Base-by-base conservation (phyloP, 2,888 invertebrate genomes). In the Drosophila infuscata region DNA sequence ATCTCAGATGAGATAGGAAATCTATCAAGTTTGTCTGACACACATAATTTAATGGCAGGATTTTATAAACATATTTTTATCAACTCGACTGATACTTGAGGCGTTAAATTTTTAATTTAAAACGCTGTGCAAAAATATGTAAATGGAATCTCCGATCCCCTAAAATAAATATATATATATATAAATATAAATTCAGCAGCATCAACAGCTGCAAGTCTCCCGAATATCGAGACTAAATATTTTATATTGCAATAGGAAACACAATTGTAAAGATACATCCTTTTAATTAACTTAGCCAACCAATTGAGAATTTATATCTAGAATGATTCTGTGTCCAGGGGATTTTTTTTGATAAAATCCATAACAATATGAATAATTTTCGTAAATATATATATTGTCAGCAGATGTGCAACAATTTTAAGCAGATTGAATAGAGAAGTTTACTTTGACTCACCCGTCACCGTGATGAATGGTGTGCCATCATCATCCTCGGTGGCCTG, bases 391-490 rank as follows among this genome's bases (percentile, higher is more conserved):
- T 25, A 25, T 25, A 11, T 12, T 20, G 12, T 12, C 0, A 20
- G 12, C 46, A 46, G 12, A 46, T 25, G 12, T 20, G 7, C 20
- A 46, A 46, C 7, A 3, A 20, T 46, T 20, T 3, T 7, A 41
- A 41, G 17, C n/a, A n/a, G n/a, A 41, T 25, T 7, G 7, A 46
- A 25, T 15, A 15, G 25, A 25, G 25, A 8, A 20, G 35, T 56
- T 29, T 20, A 36, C 4, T 35, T 25, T 1, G 4, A 82, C 86
- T 89, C 78, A 93, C 93, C 93, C 51, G 93, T 93, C 25, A 93
- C 93, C 0, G 93, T 93, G 3, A 93, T 93, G 57, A 89, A 93
- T 3, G 92, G 92, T 36, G 90, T 87, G 35, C 86, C 89, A 20
- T 91, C 91, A 49, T 91, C 90, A 58, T 85, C 89, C 38, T 90